Percentiles rank a stretch among this genome's conserved stretches.
Conservation (phyloP, 2,888 invertebrate species). For the Luffia ferchaultella region DNA sequence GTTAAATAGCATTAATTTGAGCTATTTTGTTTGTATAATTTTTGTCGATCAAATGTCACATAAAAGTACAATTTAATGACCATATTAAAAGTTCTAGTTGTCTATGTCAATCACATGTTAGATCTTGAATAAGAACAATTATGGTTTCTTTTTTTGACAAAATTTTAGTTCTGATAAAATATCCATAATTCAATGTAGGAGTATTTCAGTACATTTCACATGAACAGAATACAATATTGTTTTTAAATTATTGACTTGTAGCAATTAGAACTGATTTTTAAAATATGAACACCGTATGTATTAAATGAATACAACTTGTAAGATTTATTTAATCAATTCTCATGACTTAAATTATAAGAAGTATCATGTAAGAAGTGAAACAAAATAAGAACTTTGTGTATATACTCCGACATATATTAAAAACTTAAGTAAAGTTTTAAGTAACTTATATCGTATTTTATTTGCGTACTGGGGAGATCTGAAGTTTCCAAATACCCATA, state of each 20-base stretch:
- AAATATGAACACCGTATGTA: slow-evolving; percentile 43
- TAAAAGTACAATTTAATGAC: slow-evolving; percentile 52
- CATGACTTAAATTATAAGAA: slow-evolving; percentile 54
- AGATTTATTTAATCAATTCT: slow-evolving; percentile 58
- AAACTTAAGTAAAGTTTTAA: slow-evolving; percentile 62
- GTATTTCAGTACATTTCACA: not conserved
- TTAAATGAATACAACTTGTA: slow-evolving; percentile 25
- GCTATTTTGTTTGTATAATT: slow-evolving; percentile 1
- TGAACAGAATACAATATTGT: not conserved
- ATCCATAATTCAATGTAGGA: not conserved
- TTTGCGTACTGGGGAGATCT: slow-evolving; percentile 60
- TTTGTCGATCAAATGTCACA: slow-evolving; percentile 13
- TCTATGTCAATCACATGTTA: no score
- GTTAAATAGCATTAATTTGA: slow-evolving; percentile 20
- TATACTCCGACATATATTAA: slow-evolving; percentile 60
- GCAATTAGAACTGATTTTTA: not conserved
- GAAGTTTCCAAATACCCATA: slow-evolving; percentile 33
- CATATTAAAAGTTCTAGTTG: slow-evolving; percentile 36
- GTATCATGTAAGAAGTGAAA: slow-evolving; percentile 48
- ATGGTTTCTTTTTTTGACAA: no score
- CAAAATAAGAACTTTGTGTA: slow-evolving; percentile 39
- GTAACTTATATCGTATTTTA: slow-evolving; percentile 55
- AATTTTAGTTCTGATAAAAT: not conserved
- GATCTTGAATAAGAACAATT: no score
- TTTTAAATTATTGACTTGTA: not conserved